phyloP scores from a whole-genome alignment of 2,797 vertebrate species.

The Pipistrellus nathusii region DNA sequence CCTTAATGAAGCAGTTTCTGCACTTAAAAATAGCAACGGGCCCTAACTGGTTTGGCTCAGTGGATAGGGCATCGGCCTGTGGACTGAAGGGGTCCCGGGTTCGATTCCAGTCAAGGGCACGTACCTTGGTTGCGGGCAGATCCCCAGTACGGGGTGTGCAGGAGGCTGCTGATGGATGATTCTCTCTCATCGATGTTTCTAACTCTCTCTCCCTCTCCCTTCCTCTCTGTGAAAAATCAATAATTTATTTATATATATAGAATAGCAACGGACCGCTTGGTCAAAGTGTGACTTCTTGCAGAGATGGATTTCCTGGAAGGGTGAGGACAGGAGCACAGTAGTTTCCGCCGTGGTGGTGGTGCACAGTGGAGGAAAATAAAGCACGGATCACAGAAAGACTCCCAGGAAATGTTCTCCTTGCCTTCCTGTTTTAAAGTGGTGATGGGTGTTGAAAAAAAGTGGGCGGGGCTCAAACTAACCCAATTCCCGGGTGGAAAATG shows the following conservation, averaged over 20 bases:
- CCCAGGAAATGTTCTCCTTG: background rate
- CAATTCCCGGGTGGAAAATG: constrained; percentile 55
- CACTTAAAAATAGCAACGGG: constrained; percentile 13
- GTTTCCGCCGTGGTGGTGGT: constrained; percentile 34
- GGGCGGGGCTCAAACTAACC: background rate
- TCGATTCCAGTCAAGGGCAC: too few relatives aligned
- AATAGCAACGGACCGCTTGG: constrained; percentile 25
- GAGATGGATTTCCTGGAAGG: background rate
- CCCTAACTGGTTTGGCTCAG: too few relatives aligned
- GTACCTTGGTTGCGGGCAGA: too few relatives aligned
- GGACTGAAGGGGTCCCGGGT: too few relatives aligned
- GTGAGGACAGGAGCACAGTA: background rate
- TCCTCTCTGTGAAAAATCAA: too few relatives aligned
- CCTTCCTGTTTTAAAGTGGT: constrained; percentile 30
- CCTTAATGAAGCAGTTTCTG: constrained; percentile 72
- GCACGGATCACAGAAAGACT: background rate
- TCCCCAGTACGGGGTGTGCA: too few relatives aligned
- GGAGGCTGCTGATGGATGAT: too few relatives aligned
- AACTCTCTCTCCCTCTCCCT: too few relatives aligned
- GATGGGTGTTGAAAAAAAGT: background rate
- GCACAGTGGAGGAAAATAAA: background rate
- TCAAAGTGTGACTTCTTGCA: background rate
- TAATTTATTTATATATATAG: too few relatives aligned
- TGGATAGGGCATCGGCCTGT: too few relatives aligned
- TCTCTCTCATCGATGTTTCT: too few relatives aligned